Evolutionary conservation across 2,888 invertebrate genomes (phyloP).

Genomic region (Drosophila peninsularis): DNA sequence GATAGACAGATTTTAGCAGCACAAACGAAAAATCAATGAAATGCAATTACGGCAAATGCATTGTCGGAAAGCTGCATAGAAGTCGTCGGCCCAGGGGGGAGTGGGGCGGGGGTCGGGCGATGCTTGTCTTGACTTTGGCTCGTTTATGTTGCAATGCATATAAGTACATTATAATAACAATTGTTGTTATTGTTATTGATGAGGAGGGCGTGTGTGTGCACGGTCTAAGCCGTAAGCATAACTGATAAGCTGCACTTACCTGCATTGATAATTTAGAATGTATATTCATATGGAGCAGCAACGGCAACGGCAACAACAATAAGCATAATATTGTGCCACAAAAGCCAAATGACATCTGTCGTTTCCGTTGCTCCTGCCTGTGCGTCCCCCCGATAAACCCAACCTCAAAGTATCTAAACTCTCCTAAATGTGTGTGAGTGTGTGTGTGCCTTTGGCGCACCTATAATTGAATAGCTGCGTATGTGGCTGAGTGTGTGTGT

Average conservation of each 20-base stretch:
- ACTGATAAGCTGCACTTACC: slow-evolving; percentile 81
- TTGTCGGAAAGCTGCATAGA: slow-evolving; percentile 31
- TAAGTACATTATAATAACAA: slow-evolving; percentile 67
- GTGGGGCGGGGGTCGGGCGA: background rate
- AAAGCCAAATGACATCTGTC: slow-evolving; percentile 75
- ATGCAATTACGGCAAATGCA: slow-evolving; percentile 80
- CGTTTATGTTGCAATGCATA: slow-evolving; percentile 41
- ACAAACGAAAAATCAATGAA: slow-evolving; percentile 75
- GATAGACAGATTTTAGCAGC: slow-evolving; percentile 14
- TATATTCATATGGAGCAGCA: slow-evolving; percentile 64
- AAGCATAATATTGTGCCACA: slow-evolving; percentile 66
- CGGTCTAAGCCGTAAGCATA: slow-evolving; percentile 69
- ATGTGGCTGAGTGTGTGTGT: slow-evolving; percentile 26
- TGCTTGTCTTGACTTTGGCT: slow-evolving; percentile 20
- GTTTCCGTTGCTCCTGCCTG: slow-evolving; percentile 45
- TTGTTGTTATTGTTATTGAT: slow-evolving; percentile 67
- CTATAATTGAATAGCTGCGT: slow-evolving; percentile 74
- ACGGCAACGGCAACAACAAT: slow-evolving; percentile 28
- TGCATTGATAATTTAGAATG: slow-evolving; percentile 79
- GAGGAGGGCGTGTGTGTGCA: slow-evolving; percentile 53
- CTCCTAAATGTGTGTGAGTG: slow-evolving; percentile 14
- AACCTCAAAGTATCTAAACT: slow-evolving; percentile 13
- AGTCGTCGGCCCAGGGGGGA: background rate
- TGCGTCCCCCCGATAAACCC: background rate
- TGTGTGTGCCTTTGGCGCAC: slow-evolving; percentile 62